These are phyloP conservation scores for Bhutanitis thaidina DNA, from an alignment of 2,888 invertebrate species.

Conservation along the genomic window DNA sequence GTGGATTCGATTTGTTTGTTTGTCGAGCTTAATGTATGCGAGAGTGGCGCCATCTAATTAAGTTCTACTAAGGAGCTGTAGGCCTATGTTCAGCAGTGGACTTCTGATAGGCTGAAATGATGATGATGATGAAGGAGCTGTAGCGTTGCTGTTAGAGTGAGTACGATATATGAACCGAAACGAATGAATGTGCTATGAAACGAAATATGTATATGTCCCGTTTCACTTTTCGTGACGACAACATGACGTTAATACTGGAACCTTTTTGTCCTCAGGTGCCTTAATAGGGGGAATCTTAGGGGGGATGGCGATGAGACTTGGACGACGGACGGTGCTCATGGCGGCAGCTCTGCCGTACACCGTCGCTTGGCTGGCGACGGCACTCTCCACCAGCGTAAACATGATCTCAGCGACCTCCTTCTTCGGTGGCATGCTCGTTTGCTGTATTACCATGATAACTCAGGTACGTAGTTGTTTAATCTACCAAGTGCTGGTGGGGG, in stretches of 20 bases:
- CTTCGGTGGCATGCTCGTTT: slow-evolving; percentile 88
- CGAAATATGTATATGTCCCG: no score
- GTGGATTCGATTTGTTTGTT: slow-evolving; percentile 16
- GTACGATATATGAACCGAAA: no score
- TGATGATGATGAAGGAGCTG: no score
- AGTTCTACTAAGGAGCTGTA: no score
- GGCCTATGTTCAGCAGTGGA: no score
- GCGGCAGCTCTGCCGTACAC: slow-evolving; percentile 86
- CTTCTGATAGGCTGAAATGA: no score
- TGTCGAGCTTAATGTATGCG: not conserved
- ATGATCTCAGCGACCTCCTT: slow-evolving; percentile 89
- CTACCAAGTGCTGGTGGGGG: no score
- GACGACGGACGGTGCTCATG: slow-evolving; percentile 84
- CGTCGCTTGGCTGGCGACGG: slow-evolving; percentile 88
- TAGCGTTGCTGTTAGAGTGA: no score
- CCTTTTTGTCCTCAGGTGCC: slow-evolving; percentile 80
- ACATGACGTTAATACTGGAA: no score
- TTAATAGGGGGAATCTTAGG: slow-evolving; percentile 89
- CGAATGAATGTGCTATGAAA: no score
- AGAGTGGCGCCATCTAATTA: no score
- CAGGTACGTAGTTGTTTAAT: slow-evolving; percentile 69
- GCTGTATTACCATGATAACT: slow-evolving; percentile 86
- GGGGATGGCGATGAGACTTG: slow-evolving; percentile 87
- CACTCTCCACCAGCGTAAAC: slow-evolving; percentile 85
- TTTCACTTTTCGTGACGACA: no score